Conservation (phyloP, 1,140 invertebrate species). For the Drosophila equinoxialis region DNA sequence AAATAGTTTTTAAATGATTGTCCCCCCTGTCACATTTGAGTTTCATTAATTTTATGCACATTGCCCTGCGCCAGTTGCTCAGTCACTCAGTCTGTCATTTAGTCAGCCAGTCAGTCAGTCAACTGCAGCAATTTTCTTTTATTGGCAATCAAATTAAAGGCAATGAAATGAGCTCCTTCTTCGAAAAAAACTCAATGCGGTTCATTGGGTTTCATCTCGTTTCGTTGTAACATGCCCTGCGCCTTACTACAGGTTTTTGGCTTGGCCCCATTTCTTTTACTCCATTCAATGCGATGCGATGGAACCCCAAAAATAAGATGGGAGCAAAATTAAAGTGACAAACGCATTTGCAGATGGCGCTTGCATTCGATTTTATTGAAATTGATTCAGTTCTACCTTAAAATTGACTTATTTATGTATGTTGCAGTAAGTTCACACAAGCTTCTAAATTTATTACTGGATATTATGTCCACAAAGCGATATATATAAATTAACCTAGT, state of each 20-base stretch:
- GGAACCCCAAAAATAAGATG: background rate
- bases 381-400: conserved; percentile 2
- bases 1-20: conserved; percentile 37
- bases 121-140: conserved; percentile 20
- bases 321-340: conserved; percentile 13
- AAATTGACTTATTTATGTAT: conserved; percentile 17
- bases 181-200: conserved; percentile 9
- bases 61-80: conserved; percentile 23
- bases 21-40: conserved; percentile 34
- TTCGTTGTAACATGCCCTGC: conserved; percentile 1
- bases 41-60: conserved; percentile 63
- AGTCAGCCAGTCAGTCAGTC: conserved; percentile 22
- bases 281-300: background rate
- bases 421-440: conserved; percentile 21
- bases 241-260: background rate
- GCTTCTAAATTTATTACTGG: conserved; percentile 32
- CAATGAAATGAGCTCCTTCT: conserved; percentile 11
- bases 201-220: conserved; percentile 9
- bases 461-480: conserved; percentile 45
- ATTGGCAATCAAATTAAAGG: conserved; percentile 23
- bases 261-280: background rate
- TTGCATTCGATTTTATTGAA: conserved; percentile 10
- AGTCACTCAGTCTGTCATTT: conserved; percentile 20
- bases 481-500: conserved; percentile 65
- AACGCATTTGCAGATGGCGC: conserved; percentile 1